phyloP scores from a whole-genome alignment of 2,797 vertebrate species.

The Argya squamiceps region DNA sequence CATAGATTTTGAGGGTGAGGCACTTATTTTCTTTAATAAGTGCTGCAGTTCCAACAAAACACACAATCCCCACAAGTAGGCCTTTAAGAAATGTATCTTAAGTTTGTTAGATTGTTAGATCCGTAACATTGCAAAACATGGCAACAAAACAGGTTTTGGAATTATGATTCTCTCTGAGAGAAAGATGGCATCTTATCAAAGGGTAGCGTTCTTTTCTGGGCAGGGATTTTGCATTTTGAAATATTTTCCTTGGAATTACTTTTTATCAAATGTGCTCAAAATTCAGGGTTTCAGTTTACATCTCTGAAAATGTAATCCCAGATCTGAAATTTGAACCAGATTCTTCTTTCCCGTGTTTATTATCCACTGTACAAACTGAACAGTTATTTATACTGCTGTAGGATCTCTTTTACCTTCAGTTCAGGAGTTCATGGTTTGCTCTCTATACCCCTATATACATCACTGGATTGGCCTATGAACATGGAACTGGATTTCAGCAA shows the following conservation, averaged over 20 bases:
- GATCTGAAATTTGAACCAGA: neutral
- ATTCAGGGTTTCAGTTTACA: neutral
- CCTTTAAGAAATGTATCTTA: neutral
- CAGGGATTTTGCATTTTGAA: neutral
- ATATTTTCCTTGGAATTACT: neutral
- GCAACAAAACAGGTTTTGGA: neutral
- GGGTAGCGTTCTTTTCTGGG: neutral
- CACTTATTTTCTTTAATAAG: neutral
- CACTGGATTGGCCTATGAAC: neutral
- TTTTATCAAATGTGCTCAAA: neutral
- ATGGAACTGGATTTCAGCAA: neutral
- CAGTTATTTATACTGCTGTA: neutral
- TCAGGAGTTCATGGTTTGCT: neutral
- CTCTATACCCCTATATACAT: neutral
- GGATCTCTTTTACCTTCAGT: neutral
- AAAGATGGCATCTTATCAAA: neutral
- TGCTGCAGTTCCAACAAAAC: neutral
- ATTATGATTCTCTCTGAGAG: neutral
- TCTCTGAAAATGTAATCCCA: neutral
- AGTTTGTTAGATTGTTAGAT: neutral
- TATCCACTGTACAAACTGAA: neutral
- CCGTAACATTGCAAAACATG: neutral
- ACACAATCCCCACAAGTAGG: neutral
- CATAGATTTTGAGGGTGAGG: neutral
- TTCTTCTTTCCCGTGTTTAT: neutral